These are phyloP conservation scores for Caradrina clavipalpis DNA, from an alignment of 2,888 invertebrate genomes.

Conservation along the genomic window DNA sequence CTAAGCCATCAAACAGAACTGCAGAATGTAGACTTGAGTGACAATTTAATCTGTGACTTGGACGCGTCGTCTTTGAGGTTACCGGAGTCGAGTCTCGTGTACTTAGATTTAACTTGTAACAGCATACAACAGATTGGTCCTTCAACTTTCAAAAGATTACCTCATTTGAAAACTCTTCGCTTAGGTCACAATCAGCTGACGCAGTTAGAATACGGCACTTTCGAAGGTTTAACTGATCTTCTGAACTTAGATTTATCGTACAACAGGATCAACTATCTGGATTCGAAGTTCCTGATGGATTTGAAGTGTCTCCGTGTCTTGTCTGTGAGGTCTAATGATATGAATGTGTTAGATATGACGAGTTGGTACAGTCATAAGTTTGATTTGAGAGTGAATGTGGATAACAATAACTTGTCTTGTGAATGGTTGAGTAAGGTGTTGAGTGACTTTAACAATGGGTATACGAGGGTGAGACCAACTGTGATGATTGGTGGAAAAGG, in stretches of 20 bases:
- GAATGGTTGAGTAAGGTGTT: constrained; percentile 81
- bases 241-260: constrained; percentile 72
- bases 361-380: constrained; percentile 79
- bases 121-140: constrained; percentile 76
- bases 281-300: constrained; percentile 81
- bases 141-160: constrained; percentile 74
- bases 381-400: constrained; percentile 77
- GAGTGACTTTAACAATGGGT: constrained; percentile 80
- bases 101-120: constrained; percentile 80
- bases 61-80: constrained; percentile 75
- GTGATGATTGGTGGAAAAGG: constrained; percentile 62
- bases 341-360: constrained; percentile 75
- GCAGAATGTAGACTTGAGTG: constrained; percentile 75
- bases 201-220: constrained; percentile 78
- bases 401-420: constrained; percentile 82
- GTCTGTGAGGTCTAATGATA: constrained; percentile 76
- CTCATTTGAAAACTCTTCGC: constrained; percentile 75
- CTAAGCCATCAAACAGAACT: constrained; percentile 76
- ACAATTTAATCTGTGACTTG: constrained; percentile 76
- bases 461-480: constrained; percentile 78
- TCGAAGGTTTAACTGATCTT: constrained; percentile 75
- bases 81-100: constrained; percentile 69
- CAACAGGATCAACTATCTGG: constrained; percentile 75
- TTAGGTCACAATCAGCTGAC: constrained; percentile 76
- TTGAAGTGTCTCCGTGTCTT: constrained; percentile 75